Evolutionary conservation across 2,888 invertebrate species (phyloP), one percentile per base, ranked within the genome.

Genomic region (Drosophila mayaguana): DNA sequence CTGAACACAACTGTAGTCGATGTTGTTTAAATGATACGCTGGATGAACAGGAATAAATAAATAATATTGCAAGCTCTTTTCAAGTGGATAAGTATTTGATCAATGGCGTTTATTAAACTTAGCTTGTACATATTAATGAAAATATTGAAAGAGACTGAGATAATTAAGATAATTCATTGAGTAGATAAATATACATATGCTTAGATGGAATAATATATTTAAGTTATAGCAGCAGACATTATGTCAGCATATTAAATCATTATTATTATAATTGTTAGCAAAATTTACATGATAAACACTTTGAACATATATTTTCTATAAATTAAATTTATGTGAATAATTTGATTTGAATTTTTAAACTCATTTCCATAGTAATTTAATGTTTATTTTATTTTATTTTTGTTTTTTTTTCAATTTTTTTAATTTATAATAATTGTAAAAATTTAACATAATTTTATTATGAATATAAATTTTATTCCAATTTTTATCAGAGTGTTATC

Each of bases 11-110:
- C 38, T 40, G 36, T n/a, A 20, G 36, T 36, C 16, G 48, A 12
- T 40, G n/a, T 36, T 22, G 50, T 62, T 63, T 42, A 60, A 62
- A 67, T 63, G 8, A 14, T 16, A n/a, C 20, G 36, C 50, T 50
- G 32, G 48, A 59, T 50, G 25, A 43, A 18, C 16, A n/a, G 12
- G 16, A 53, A 28, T 45, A 59, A 59, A 59, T 40, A 59, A 46
- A 38, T 40, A 16, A 36, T 43, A 56, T 34, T 43, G 43, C 32
- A 12, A 32, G 16, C 28, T 32, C 11, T 16, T 16, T 43, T 56
- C 22, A 32, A 43, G 20, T 20, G 28, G 56, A 43, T 16, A 34
- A 34, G 28, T 22, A 20, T 32, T 14, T 43, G 32, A 16, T 16
- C 11, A 42, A 9, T 22, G 16, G 16, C 9, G 3, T 22, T 43